Evolutionary conservation across 2,888 invertebrate species (phyloP).

Genomic region (Calameuta idolon): DNA sequence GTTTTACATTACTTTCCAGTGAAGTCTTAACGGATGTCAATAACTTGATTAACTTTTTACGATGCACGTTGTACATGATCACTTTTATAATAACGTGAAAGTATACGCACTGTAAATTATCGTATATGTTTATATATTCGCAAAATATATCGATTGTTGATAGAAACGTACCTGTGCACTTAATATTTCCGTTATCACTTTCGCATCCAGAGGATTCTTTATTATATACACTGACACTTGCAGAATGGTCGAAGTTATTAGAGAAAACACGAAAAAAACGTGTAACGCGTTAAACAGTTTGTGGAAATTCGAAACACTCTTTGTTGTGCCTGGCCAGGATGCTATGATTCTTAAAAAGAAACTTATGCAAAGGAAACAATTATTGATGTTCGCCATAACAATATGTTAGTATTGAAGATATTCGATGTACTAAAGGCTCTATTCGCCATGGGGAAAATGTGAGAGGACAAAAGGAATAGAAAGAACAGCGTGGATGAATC

Average conservation of each 20-base stretch:
- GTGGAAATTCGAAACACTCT: no score
- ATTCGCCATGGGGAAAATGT: no score
- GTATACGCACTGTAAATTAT: conserved; percentile 2
- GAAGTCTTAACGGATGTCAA: not conserved
- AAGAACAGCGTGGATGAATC: no score
- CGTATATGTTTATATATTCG: not conserved
- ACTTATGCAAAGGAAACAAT: no score
- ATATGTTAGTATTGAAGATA: no score
- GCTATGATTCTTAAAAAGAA: no score
- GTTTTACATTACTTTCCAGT: not conserved
- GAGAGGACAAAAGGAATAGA: no score
- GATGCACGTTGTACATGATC: not conserved
- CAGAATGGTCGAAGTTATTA: not conserved
- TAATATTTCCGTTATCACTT: not conserved
- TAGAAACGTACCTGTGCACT: conserved; percentile 1
- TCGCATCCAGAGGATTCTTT: not conserved
- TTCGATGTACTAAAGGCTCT: no score
- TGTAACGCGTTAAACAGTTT: no score
- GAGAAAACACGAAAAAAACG: no score
- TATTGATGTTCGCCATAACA: no score
- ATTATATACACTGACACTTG: not conserved
- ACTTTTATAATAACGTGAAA: conserved; percentile 1
- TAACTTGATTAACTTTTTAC: not conserved
- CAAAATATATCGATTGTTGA: not conserved
- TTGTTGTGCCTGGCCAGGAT: no score